These are phyloP conservation scores for Halcyon malimbica DNA, from an alignment of 2,113 vertebrate genomes.

Conservation along the genomic window DNA sequence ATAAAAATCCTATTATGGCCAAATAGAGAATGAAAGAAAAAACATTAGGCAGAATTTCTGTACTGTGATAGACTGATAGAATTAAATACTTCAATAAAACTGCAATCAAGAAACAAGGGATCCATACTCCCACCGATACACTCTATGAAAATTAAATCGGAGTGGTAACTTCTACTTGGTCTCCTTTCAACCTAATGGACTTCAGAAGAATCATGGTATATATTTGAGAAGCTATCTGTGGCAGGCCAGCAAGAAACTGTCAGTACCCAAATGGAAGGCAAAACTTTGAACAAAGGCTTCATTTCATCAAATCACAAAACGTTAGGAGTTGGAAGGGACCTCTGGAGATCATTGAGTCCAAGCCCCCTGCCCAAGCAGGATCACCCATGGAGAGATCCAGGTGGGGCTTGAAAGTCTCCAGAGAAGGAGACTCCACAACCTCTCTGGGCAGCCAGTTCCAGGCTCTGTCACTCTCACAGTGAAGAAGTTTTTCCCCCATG, in stretches of 20 bases:
- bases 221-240: neutral
- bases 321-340: too few relatives aligned
- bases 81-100: neutral
- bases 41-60: neutral
- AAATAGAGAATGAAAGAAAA: neutral
- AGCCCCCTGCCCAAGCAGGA: too few relatives aligned
- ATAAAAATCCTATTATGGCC: neutral
- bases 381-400: too few relatives aligned
- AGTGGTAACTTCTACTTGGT: neutral
- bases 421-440: too few relatives aligned
- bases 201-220: neutral
- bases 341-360: too few relatives aligned
- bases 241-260: neutral
- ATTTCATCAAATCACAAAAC: neutral
- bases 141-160: neutral
- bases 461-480: too few relatives aligned
- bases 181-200: neutral
- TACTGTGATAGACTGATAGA: neutral
- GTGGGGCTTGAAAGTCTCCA: too few relatives aligned
- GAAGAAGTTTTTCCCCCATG: too few relatives aligned
- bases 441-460: too few relatives aligned
- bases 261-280: neutral
- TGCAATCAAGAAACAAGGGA: neutral
- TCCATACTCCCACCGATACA: neutral
- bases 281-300: neutral